Conservation (phyloP, 2,797 vertebrate genomes). For the Pteropus rufus region DNA sequence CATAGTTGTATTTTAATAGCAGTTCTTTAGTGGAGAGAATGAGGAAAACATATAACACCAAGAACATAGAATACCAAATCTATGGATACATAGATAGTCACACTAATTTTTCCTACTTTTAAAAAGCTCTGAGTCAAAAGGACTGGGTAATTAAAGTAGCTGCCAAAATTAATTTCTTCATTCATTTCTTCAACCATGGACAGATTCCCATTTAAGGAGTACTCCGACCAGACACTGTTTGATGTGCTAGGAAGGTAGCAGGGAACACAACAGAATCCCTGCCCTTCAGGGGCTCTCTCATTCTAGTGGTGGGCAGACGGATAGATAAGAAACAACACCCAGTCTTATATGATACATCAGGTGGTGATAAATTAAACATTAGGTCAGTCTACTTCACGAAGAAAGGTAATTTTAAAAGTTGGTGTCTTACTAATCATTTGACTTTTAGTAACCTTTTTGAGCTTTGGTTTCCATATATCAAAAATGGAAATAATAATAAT, state of each 20-base stretch:
- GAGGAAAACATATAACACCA: slow-evolving; percentile 33
- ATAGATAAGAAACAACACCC: not conserved
- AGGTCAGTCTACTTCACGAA: not conserved
- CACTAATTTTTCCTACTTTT: slow-evolving; percentile 46
- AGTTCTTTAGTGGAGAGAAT: slow-evolving; percentile 46
- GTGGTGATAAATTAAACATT: not conserved
- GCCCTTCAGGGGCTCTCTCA: not conserved
- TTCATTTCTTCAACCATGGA: not conserved
- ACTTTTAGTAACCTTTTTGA: slow-evolving; percentile 45
- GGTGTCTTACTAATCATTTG: slow-evolving; percentile 1
- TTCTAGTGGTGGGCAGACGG: not conserved
- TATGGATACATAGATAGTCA: slow-evolving; percentile 1
- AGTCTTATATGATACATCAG: not conserved
- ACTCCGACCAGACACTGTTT: not conserved
- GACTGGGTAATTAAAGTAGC: not conserved
- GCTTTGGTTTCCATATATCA: slow-evolving; percentile 5
- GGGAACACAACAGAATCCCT: not conserved
- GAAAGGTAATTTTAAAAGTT: slow-evolving; percentile 32
- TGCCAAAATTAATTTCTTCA: not conserved
- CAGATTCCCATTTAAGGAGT: not conserved
- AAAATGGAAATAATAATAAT: slow-evolving; percentile 48
- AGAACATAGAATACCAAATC: slow-evolving; percentile 34
- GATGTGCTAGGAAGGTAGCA: not conserved
- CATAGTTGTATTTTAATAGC: slow-evolving; percentile 71
- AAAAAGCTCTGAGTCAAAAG: slow-evolving; percentile 35